These are phyloP conservation scores for Scolopax bukidnonensis DNA, from an alignment of 2,797 vertebrate genomes.

Conservation along the genomic window DNA sequence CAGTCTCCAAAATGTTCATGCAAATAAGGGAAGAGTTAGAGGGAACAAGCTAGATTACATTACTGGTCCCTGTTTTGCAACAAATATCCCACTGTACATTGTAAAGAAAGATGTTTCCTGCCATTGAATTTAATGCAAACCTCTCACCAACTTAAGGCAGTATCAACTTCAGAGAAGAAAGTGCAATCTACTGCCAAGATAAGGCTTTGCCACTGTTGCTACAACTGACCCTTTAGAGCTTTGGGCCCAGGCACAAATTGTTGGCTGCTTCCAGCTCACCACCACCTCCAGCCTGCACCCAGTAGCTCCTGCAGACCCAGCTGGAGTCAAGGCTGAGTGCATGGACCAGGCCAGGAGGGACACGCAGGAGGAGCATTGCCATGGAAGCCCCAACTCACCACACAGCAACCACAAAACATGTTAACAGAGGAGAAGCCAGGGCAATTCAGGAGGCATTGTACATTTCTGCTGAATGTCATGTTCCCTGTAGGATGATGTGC, in stretches of 20 bases:
- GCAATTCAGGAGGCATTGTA: background rate
- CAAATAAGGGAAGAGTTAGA: background rate
- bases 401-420: background rate
- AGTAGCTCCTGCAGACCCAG: fast-evolving
- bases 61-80: background rate
- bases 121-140: background rate
- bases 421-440: background rate
- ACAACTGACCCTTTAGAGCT: background rate
- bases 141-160: background rate
- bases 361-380: fast-evolving
- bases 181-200: background rate
- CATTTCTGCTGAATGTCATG: background rate
- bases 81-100: background rate
- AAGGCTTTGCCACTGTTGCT: background rate
- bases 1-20: background rate
- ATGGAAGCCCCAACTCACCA: fast-evolving
- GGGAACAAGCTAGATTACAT: too few species aligned
- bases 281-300: fast-evolving
- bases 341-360: fast-evolving
- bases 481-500: background rate
- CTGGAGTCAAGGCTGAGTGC: fast-evolving
- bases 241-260: background rate
- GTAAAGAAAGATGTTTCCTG: background rate
- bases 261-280: fast-evolving
- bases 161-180: background rate